These are phyloP conservation scores for Neoitamus cyanurus DNA, from an alignment of 2,888 invertebrate species.

Conservation along the genomic window DNA sequence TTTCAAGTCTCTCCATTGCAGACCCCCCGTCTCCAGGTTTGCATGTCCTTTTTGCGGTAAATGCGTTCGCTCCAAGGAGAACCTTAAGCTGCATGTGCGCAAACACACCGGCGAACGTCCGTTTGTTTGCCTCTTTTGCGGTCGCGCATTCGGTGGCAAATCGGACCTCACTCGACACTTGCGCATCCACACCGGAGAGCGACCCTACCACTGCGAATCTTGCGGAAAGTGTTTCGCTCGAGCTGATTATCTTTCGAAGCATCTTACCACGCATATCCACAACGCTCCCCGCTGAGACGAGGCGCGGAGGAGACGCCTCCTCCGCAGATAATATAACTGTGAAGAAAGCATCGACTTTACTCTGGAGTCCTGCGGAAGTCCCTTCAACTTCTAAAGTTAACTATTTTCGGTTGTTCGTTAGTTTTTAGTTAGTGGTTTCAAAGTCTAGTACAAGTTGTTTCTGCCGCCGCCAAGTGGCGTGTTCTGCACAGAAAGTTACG, in stretches of 20 bases:
- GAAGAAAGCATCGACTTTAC: background rate
- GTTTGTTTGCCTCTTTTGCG: slow-evolving; percentile 91
- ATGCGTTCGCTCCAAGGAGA: slow-evolving; percentile 89
- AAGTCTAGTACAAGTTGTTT: slow-evolving; percentile 41
- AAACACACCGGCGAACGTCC: slow-evolving; percentile 89
- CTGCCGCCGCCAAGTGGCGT: background rate
- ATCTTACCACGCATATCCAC: slow-evolving; percentile 90
- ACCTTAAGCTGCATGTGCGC: slow-evolving; percentile 86
- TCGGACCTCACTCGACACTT: slow-evolving; percentile 88
- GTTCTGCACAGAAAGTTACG: background rate
- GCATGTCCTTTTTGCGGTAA: slow-evolving; percentile 91
- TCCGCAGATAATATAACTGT: slow-evolving; percentile 64
- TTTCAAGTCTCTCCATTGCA: slow-evolving; percentile 52
- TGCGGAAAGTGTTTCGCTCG: slow-evolving; percentile 92
- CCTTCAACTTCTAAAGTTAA: slow-evolving; percentile 33
- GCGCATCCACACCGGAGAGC: slow-evolving; percentile 88
- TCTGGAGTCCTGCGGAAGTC: slow-evolving; percentile 9
- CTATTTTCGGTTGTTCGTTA: slow-evolving; percentile 43
- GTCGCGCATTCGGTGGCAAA: slow-evolving; percentile 88
- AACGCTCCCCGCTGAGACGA: slow-evolving; percentile 72
- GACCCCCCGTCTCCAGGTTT: slow-evolving; percentile 71
- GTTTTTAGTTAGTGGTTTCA: slow-evolving; percentile 26
- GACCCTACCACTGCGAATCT: slow-evolving; percentile 91
- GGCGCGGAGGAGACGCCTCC: slow-evolving; percentile 68
- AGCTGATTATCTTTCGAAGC: slow-evolving; percentile 90